Base-by-base conservation (phyloP, 2,888 invertebrate genomes). In the Anarsia innoxiella region DNA sequence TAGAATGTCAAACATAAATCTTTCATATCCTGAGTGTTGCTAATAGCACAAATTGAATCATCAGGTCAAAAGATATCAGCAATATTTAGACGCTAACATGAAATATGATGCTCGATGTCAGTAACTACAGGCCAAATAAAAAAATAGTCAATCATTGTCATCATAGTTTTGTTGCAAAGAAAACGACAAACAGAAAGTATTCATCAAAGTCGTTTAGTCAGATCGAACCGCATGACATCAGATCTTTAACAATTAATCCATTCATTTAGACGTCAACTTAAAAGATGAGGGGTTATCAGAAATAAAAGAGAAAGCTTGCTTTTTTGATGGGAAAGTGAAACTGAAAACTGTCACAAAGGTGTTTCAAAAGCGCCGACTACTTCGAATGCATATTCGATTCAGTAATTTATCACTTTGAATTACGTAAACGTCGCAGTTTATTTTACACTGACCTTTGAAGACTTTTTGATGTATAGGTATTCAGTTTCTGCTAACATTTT, bases 211-310 rank as follows among this genome's bases (percentile, higher is more conserved):
- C n/a, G n/a, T n/a, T n/a, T n/a, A n/a, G n/a, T 19, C 19, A 14
- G 28, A 12, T 12, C 23, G 11, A 11, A 12, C 12, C 44, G 41
- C 45, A 50, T 49, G 41, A 44, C 45, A 46, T 39, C 44, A 41
- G 48, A 44, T 40, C 42, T 51, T 48, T 48, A 51, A 49, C 49
- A 49, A 53, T 49, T 52, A 53, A 51, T 53, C 28, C 41, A 31
- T 37, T 35, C 26, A 44, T 49, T 45, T 40, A 26, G 25, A 41
- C 34, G 38, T 39, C 38, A 37, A 45, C 45, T 38, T 54, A 45
- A 44, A 48, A 44, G 39, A 44, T 36, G 46, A 38, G 42, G 31
- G 44, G 45, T 46, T 45, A 38, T 49, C 41, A 30, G 33, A 48
- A 49, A 49, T 46, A 45, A 49, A 47, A 12, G 54, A 44, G 53